Base-by-base conservation (phyloP, 2,797 vertebrate genomes). In the Decapterus maruadsi region DNA sequence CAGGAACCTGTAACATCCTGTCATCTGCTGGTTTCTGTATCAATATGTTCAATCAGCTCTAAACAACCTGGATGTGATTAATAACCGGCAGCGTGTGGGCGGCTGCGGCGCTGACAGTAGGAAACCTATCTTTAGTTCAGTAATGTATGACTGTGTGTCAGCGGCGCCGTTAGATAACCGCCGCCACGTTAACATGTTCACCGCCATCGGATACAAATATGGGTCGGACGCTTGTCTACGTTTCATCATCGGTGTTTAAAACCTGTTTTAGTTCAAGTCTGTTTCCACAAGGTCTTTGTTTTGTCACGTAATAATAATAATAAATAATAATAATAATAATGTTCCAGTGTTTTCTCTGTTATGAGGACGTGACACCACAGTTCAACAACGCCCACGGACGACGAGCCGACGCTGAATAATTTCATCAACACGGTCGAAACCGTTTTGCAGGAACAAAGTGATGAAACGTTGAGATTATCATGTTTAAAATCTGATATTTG, bases 101-200 rank as follows among this genome's bases (percentile, higher is more conserved):
- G 20, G 45, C 36, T 43, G 22, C n/a, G n/a, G n/a, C n/a, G n/a
- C 26, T 26, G 26, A 43, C 43, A 31, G 10, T 40, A 22, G 22
- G 12, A 31, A 56, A 56, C 1, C 38, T 14, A 45, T 34, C 43
- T 45, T 67, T 68, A 31, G 17, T 12, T 1, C 1, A 43, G 9
- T n/a, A 55, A 42, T 55, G 40, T 10, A 20, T 45, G 19, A 20
- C 26, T 68, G n/a, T 22, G 17, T 22, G 67, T 48, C 67, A 58
- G 8, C 29, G 38, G 22, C 22, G 42, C 22, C 43, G 20, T 60
- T 42, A 26, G 29, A 31, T 17, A 55, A 31, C 14, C 16, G 53
- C 16, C 26, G 26, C 26, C n/a, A 40, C 48, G 22, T 38, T 17
- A 51, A 38, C 19, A 42, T 5, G 4, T 36, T 66, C 8, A 36